Evolutionary conservation across 2,113 vertebrate genomes (phyloP).

Genomic region (Cyprinodon tularosa): DNA sequence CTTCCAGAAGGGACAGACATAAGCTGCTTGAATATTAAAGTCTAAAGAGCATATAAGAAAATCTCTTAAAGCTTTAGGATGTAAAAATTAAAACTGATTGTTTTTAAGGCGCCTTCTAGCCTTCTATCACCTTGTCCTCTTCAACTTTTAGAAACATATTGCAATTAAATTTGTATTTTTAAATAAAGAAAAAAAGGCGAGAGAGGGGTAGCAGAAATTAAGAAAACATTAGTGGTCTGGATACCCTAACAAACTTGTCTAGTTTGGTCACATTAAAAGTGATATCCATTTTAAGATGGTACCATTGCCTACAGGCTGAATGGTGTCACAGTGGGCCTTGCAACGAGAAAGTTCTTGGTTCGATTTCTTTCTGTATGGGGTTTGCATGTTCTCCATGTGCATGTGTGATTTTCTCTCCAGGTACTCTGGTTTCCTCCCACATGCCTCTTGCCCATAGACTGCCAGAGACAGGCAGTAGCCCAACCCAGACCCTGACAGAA

Average conservation of each 20-base stretch:
- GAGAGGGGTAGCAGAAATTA: conserved; percentile 58
- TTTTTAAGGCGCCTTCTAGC: conserved; percentile 16
- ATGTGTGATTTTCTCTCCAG: too few relatives aligned
- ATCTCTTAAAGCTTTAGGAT: not conserved
- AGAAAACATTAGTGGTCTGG: conserved; percentile 38
- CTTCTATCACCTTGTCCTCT: conserved; percentile 14
- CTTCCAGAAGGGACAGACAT: not conserved
- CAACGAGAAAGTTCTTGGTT: too few relatives aligned
- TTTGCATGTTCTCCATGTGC: too few relatives aligned
- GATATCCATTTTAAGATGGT: not conserved
- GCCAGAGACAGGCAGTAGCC: too few relatives aligned
- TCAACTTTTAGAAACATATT: conserved; percentile 39
- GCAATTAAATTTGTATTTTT: conserved; percentile 40
- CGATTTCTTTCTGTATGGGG: too few relatives aligned
- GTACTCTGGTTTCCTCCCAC: too few relatives aligned
- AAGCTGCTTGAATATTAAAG: not conserved
- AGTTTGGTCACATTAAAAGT: not conserved
- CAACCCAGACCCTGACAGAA: too few relatives aligned
- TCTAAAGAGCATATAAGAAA: not conserved
- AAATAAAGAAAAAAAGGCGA: conserved; percentile 35
- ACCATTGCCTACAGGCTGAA: too few relatives aligned
- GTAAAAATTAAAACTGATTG: conserved; percentile 19
- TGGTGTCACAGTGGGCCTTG: too few relatives aligned
- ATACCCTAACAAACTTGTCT: conserved; percentile 26
- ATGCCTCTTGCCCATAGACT: too few relatives aligned